Evolutionary conservation across 2,888 invertebrate genomes (phyloP), one percentile per base, ranked within the genome.

Genomic region (Homarus gammarus): DNA sequence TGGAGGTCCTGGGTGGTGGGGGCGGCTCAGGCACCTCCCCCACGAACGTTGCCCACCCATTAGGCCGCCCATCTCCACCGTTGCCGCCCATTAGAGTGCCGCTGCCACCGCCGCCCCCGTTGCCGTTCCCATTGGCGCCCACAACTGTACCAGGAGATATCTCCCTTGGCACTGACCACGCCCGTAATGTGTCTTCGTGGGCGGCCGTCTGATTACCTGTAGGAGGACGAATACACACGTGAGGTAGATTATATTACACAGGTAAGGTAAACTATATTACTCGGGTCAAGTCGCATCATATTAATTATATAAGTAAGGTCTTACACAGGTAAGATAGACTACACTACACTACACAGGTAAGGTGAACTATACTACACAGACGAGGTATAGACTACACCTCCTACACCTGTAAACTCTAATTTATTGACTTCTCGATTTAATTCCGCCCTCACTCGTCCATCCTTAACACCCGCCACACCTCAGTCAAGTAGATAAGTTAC

Each of bases 21-120:
- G 90, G 90, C n/a, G 90, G 90, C 36, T 91, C 90, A 10, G 90
- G 90, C 61, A 91, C 88, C 15, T 86, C 84, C 10, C 87, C 88
- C 49, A 91, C 68, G 31, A 91, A 88, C 31, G 73, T 84, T 68
- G 90, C 88, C 87, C 88, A 91, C 56, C 90, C 90, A 33, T 91
- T 91, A n/a, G 90, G 90, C 68, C 90, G 82, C 3, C 64, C 79
- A 33, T 79, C 72, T 44, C 84, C 79, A 56, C 38, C 75, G n/a
- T 38, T 73, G 36, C 84, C 84, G 51, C 12, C 51, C 27, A 15
- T 31, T 12, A 36, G 61, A 40, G 61, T 31, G 22, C 64, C 79
- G 40, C 18, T 36, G 33, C 38, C 38, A 18, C 31, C 77, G 27
- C 31, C 44, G 31, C 44, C 33, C n/a, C n/a, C n/a, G n/a, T n/a